Evolutionary conservation across 2,797 vertebrate species (phyloP), one percentile per base, ranked within the genome.

Genomic region (Pogonophryne albipinna): DNA sequence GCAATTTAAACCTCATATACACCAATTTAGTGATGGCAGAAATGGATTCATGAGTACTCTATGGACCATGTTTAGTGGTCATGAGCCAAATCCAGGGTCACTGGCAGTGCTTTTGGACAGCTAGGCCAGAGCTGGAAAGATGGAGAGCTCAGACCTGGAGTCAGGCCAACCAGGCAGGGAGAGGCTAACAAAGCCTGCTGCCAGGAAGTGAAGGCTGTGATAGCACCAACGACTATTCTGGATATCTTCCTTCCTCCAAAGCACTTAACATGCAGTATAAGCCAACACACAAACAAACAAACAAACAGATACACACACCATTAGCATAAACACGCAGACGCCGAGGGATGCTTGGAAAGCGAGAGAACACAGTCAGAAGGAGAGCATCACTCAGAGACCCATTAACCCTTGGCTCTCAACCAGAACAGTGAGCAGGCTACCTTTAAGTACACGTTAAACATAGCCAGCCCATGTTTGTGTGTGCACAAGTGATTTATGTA

Each of bases 321-420:
- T 80, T 86, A 85, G 84, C 82, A 89, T 87, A 89, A 89, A 91
- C 86, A 91, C 83, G 68, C 79, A 65, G 86, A 88, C 47, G 49
- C 76, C 61, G 64, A 77, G 84, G 78, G 87, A 91, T 79, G 87
- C 66, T 83, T 71, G 70, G 66, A 85, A 87, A 87, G 86, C 86
- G 85, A 27, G 76, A 90, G 87, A 88, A 91, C 83, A 78, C 76
- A 79, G 66, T 76, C 74, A 83, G 77, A 74, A 88, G 84, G 83
- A 85, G 84, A 87, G 84, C 84, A 91, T 91, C 91, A 92, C 87
- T 91, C 87, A 91, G 73, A 92, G 84, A 90, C 83, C 91, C 91
- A 93, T 94, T 92, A 93, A 91, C 80, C 87, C 76, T 80, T 92
- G 92, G 91, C 92, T 92, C 78, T 66, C 76, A 82, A 92, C 91